Evolutionary conservation across 37 sponge, comb jelly and placozoan species (phyloP).

Genomic region (Oscarella lobularis): DNA sequence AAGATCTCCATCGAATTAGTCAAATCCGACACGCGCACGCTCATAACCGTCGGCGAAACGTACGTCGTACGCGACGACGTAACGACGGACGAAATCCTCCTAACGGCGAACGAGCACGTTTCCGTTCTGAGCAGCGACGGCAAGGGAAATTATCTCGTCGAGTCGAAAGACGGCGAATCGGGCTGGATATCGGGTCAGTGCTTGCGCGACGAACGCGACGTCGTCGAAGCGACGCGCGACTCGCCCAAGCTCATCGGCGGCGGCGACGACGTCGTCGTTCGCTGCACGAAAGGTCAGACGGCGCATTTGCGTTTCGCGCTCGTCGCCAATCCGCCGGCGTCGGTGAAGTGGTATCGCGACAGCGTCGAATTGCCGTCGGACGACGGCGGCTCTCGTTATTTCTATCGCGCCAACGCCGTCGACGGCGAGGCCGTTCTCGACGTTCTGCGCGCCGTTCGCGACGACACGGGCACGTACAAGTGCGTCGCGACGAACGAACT

Average conservation of each 20-base stretch:
- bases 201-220: too few species aligned
- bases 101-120: background rate
- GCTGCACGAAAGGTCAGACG: background rate
- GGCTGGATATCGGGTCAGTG: background rate
- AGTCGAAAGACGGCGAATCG: background rate
- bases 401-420: background rate
- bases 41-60: background rate
- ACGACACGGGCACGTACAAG: slow-evolving; percentile 43
- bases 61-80: background rate
- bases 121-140: background rate
- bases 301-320: background rate
- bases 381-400: background rate
- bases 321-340: background rate
- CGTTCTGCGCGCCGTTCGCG: slow-evolving; percentile 13
- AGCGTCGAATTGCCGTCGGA: background rate
- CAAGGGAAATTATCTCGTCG: background rate
- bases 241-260: too few species aligned
- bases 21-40: too few species aligned
- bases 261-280: background rate
- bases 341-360: background rate
- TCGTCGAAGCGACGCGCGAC: too few species aligned
- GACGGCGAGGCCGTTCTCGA: slow-evolving; percentile 12
- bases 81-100: background rate
- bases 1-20: background rate
- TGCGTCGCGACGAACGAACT: slow-evolving; percentile 26